Percentiles rank a stretch among this genome's conserved stretches.
Conservation (phyloP, 2,113 vertebrate species). For the Marmota flaviventris region DNA sequence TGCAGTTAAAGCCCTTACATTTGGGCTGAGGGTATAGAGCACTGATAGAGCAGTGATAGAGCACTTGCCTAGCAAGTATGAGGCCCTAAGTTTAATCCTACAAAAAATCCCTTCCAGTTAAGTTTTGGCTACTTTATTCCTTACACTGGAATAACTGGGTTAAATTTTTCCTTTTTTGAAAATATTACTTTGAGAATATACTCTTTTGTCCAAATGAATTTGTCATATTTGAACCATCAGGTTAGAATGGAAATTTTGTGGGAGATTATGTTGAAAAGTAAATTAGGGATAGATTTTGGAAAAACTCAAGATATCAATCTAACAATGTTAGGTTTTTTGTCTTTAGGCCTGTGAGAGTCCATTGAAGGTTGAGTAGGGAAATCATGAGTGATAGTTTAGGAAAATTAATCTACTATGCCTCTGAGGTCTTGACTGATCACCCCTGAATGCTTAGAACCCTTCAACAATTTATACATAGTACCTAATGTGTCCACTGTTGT, state of each 20-base stretch:
- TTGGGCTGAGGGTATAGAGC: background rate
- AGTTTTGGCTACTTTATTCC: background rate
- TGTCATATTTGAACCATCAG: constrained; percentile 13
- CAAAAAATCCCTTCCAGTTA: background rate
- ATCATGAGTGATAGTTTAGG: background rate
- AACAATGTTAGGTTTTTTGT: background rate
- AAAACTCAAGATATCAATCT: background rate
- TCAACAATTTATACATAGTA: background rate
- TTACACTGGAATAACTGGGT: constrained; percentile 26
- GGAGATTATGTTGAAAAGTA: constrained; percentile 46
- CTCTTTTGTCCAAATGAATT: constrained; percentile 38
- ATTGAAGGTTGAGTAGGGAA: background rate
- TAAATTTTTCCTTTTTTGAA: constrained; percentile 8
- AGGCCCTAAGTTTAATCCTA: too few relatives aligned
- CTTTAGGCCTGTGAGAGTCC: background rate
- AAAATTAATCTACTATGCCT: background rate
- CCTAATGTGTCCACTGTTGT: background rate
- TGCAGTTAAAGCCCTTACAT: background rate
- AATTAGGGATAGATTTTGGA: constrained; percentile 45
- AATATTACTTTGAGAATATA: background rate
- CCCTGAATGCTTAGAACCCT: background rate
- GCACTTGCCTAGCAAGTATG: too few relatives aligned
- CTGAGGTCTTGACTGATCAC: background rate
- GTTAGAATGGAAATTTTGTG: constrained; percentile 23
- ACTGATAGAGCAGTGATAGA: too few relatives aligned